Base-by-base conservation (phyloP, 2,888 invertebrate genomes). In the Patella ulyssiponensis region DNA sequence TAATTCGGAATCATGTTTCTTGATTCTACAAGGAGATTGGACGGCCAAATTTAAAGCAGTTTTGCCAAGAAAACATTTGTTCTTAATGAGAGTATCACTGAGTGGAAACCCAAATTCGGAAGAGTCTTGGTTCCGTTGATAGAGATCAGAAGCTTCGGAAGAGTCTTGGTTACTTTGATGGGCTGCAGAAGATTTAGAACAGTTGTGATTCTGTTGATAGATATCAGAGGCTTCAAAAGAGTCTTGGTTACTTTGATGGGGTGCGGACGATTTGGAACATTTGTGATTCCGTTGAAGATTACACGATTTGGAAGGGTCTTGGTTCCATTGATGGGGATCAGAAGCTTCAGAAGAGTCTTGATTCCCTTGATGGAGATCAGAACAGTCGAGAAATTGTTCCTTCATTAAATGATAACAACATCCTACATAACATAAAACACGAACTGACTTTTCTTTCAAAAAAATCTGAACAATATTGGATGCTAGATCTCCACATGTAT, bases 401-500 rank as follows among this genome's bases (percentile, higher is more conserved):
- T 85, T 81, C 78, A 98, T 92, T 1, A 96, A 93, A 91, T 98
- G 96, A 92, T 97, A 97, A 90, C 98, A 98, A 90, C 98, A 98
- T 0, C 97, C 96, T 58, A 98, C 95, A 88, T 95, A 95, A 86
- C 96, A 95, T 0, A 97, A 89, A 0, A 94, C 93, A 78, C 93
- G 93, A 0, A 95, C 85, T 27, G 79, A 71, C 9, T 78, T 69
- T 79, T 94, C 94, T 71, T 91, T 86, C 4, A 92, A 89, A 89
- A 96, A 97, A 17, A 96, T 93, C 80, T 94, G 94, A 1, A 97
- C 92, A 69, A 95, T 94, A 15, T 94, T 94, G 1, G 96, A 93
- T 0, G 95, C 95, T 9, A 98, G 92, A 92, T 96, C 94, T 0
- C 98, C 98, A 91, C 98, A 98, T 0, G 97, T 97, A 89, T 98